Evolutionary conservation across 2,113 vertebrate genomes (phyloP), one percentile per base, ranked within the genome.

Genomic region (Pagrus major): DNA sequence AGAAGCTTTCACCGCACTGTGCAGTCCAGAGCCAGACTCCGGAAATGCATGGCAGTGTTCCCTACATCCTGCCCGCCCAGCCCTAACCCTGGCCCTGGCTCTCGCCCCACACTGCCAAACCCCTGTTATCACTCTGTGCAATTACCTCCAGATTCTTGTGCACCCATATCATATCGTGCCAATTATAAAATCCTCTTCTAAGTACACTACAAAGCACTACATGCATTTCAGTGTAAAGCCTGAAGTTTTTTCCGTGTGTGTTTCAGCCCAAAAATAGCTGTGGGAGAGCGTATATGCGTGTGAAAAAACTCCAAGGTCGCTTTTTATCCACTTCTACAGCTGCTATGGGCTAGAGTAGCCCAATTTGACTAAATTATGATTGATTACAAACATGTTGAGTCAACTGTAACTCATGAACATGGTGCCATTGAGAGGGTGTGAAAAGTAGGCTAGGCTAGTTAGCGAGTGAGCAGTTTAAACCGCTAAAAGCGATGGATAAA

Each of bases 21-120:
- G 67, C 84, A 88, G 87, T 81, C 82, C 85, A 85, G 85, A 87
- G 85, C 79, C 88, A 90, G 88, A 88, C 87, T 93, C 92, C 89
- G 92, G 93, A 94, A 94, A 93, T 85, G 65, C 91, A 91, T 91
- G 92, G 94, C 92, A 94, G 83, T 88, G 87, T 90, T 93, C 91
- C 90, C 90, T 84, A 93, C 94, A 93, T 94, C 94, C 93, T 94
- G 92, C 91, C 86, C 35, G 83, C 86, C 89, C 91, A 84, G 85
- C 78, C 90, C 90, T 84, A 84, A 88, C 86, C 85, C 86, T 78
- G 86, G 78, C 82, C 80, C 86, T 85, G 76, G 88, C 86, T 75
- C 86, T 74, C 75, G 71, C 76, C 67, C 71, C 80, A 42, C 81
- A 70, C 86, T 88, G 91, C 91, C 91, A 94, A 92, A 90, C 88